Conservation (phyloP, 2,797 vertebrate species). For the Geotrypetes seraphini region DNA sequence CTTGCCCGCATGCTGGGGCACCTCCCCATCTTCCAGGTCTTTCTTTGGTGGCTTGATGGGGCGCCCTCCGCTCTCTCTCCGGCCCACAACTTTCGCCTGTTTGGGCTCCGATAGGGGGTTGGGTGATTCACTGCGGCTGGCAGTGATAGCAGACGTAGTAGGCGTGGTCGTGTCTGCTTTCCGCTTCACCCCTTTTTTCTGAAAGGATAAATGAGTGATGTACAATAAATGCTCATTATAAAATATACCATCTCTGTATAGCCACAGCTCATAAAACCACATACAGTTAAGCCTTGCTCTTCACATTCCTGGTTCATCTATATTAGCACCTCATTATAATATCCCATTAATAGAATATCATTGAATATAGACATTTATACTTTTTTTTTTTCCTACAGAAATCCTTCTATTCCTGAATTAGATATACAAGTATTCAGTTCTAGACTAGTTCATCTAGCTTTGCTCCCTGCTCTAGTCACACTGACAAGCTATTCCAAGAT, state of each 20-base stretch:
- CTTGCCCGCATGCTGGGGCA: slow-evolving; percentile 50
- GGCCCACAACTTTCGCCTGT: slow-evolving; percentile 70
- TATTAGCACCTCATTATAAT: too few relatives aligned
- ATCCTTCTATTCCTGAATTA: too few relatives aligned
- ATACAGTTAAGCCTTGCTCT: too few relatives aligned
- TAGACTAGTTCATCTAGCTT: too few relatives aligned
- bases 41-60: slow-evolving; percentile 66
- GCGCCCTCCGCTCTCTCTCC: slow-evolving; percentile 57
- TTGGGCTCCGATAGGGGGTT: slow-evolving; percentile 58
- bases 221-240: too few relatives aligned
- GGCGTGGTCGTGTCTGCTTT: slow-evolving; percentile 71
- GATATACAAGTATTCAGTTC: too few relatives aligned
- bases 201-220: background rate
- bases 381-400: too few relatives aligned
- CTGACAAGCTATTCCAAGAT: too few relatives aligned
- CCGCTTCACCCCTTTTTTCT: slow-evolving; percentile 81
- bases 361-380: too few relatives aligned
- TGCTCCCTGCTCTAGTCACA: too few relatives aligned
- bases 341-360: too few relatives aligned
- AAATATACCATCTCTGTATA: fast-evolving
- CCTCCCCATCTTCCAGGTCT: slow-evolving; percentile 59
- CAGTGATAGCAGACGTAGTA: slow-evolving; percentile 77
- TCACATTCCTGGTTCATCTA: too few relatives aligned
- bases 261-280: background rate
- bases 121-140: slow-evolving; percentile 62